A percentile compares a stretch with the other conserved stretches of the same genome.
Conservation (phyloP, 2,797 vertebrate species). For the Erethizon dorsatum region DNA sequence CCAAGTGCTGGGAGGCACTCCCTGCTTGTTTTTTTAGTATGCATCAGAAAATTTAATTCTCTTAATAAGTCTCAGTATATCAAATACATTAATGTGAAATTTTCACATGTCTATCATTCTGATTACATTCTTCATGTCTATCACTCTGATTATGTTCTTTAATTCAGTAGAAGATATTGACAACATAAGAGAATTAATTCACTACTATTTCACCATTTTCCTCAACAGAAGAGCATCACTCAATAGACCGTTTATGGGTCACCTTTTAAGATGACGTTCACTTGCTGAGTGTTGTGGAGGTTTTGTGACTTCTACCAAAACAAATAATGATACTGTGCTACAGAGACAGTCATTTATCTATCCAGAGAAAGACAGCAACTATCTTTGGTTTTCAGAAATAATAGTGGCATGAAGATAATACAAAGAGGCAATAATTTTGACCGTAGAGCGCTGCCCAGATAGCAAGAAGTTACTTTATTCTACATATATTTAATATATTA, state of each 20-base stretch:
- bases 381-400: conserved; percentile 36
- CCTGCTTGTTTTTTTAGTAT: background rate
- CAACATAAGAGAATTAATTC: conserved; percentile 37
- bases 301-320: conserved; percentile 17
- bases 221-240: background rate
- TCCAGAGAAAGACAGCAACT: background rate
- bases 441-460: background rate
- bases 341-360: background rate
- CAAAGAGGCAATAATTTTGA: background rate
- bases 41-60: conserved; percentile 31
- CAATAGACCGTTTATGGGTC: background rate
- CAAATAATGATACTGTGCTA: background rate
- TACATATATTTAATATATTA: background rate
- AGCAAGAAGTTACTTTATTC: background rate
- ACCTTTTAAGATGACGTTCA: background rate
- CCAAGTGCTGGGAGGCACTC: background rate
- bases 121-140: background rate
- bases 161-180: conserved; percentile 58
- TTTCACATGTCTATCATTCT: background rate
- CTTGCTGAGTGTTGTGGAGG: background rate
- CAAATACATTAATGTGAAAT: conserved; percentile 7
- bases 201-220: conserved; percentile 2
- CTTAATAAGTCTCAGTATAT: conserved; percentile 17
- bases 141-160: conserved; percentile 22
- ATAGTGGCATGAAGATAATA: background rate